These are phyloP conservation scores for Lutraria rhynchaena DNA, from an alignment of 1,140 invertebrate species.

Conservation along the genomic window DNA sequence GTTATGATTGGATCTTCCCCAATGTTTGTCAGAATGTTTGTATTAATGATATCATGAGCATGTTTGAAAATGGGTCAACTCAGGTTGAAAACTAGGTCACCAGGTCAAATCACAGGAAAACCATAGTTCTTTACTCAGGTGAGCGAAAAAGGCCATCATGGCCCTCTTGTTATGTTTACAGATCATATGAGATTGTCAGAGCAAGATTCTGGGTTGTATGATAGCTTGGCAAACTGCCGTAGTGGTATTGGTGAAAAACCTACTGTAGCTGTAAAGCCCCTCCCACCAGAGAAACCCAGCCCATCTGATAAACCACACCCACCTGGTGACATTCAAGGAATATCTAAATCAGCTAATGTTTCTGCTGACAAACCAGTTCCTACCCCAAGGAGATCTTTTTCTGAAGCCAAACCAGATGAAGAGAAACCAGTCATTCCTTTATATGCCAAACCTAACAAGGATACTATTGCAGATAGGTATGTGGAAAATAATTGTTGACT, in stretches of 20 bases:
- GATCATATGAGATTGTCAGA: conserved; percentile 10
- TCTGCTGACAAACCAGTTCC: conserved; percentile 12
- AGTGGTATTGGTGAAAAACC: conserved; percentile 41
- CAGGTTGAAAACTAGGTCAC: too few relatives aligned
- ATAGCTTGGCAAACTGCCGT: conserved; percentile 20
- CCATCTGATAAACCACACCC: conserved; percentile 20
- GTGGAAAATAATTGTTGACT: background rate
- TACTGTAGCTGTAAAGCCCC: conserved; percentile 36
- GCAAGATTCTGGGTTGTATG: conserved; percentile 23
- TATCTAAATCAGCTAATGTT: too few relatives aligned
- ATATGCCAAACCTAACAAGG: conserved; percentile 49
- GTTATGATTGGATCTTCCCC: too few relatives aligned
- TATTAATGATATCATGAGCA: too few relatives aligned
- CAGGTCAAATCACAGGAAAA: too few relatives aligned
- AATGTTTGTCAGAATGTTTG: too few relatives aligned
- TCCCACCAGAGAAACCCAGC: conserved; percentile 33
- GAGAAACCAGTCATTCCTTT: background rate
- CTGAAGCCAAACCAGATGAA: background rate
- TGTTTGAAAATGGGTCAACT: too few relatives aligned
- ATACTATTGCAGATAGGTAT: background rate
- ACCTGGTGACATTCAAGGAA: background rate
- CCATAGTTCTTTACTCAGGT: too few relatives aligned
- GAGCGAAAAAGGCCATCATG: too few relatives aligned
- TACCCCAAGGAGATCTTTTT: background rate
- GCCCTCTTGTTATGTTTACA: conserved; percentile 27